Percentiles rank a stretch among this genome's conserved stretches.
Conservation (phyloP, 2,797 vertebrate genomes). For the Enteromius argenteus region DNA sequence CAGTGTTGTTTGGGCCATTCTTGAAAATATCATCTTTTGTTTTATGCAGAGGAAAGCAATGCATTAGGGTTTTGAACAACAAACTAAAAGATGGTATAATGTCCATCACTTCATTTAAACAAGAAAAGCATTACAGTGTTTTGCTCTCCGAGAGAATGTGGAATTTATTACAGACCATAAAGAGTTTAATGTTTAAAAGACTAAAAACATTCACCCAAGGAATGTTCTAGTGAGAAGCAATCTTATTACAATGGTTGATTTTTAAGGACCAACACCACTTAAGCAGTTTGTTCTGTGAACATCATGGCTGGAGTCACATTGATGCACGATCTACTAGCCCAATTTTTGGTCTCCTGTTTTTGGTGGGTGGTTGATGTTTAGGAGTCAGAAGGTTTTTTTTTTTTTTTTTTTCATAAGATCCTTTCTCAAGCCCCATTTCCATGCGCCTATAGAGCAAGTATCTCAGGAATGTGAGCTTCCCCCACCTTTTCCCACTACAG, state of each 20-base stretch:
- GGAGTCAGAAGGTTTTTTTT: conserved; percentile 38
- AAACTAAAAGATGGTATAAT: background rate
- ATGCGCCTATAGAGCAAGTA: conserved; percentile 53
- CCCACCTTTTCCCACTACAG: conserved; percentile 51
- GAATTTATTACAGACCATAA: conserved; percentile 28
- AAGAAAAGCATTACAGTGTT: background rate
- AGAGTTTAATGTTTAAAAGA: conserved; percentile 22
- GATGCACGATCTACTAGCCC: background rate
- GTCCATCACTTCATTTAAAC: background rate
- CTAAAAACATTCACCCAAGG: background rate
- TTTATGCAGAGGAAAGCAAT: background rate
- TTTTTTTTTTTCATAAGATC: conserved; percentile 49
- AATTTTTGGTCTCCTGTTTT: background rate
- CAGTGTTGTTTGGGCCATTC: background rate
- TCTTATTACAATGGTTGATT: background rate
- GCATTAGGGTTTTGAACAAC: background rate
- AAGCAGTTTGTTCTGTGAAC: conserved; percentile 8
- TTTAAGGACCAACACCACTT: background rate
- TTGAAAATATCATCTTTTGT: background rate
- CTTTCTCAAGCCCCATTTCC: conserved; percentile 41
- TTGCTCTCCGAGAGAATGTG: conserved; percentile 3
- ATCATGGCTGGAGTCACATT: background rate
- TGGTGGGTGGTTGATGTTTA: conserved; percentile 29
- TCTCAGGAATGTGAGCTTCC: conserved; percentile 66
- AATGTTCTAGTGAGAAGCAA: background rate